Conservation (phyloP, 2,888 invertebrate genomes). For the Melanotus villosus region DNA sequence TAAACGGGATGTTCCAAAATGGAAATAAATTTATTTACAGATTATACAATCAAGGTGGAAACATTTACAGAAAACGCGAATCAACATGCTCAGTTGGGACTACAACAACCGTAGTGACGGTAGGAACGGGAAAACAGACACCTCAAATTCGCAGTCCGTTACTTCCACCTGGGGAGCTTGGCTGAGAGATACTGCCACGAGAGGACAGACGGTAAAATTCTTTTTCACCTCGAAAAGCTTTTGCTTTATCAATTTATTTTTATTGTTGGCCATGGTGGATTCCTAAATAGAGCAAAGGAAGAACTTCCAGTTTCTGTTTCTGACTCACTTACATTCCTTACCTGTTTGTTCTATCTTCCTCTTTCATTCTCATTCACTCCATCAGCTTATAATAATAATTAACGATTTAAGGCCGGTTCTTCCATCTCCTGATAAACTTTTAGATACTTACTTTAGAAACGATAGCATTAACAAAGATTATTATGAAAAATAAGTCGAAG, state of each 20-base stretch:
- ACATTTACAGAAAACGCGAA: constrained; percentile 76
- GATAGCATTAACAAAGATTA: too few relatives aligned
- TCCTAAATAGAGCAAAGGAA: too few relatives aligned
- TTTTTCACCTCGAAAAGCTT: background rate
- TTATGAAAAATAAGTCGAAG: too few relatives aligned
- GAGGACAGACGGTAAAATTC: constrained; percentile 55
- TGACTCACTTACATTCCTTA: too few relatives aligned
- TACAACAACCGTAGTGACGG: constrained; percentile 77
- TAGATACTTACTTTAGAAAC: too few relatives aligned
- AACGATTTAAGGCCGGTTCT: too few relatives aligned
- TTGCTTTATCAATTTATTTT: background rate
- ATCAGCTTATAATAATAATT: too few relatives aligned
- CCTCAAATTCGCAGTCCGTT: constrained; percentile 51
- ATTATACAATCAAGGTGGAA: constrained; percentile 52
- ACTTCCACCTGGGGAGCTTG: constrained; percentile 50
- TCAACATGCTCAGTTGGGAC: constrained; percentile 83
- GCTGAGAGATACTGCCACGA: constrained; percentile 58
- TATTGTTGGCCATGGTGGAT: background rate
- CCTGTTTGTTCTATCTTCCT: too few relatives aligned
- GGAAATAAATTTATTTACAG: constrained; percentile 38
- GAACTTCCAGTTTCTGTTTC: too few relatives aligned
- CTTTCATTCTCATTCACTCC: too few relatives aligned
- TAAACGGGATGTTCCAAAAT: too few relatives aligned
- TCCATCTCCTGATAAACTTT: too few relatives aligned
- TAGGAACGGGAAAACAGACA: constrained; percentile 47